Percentiles rank a stretch among this genome's conserved stretches.
phyloP scores from a whole-genome alignment of 2,113 vertebrate species.

The Falcunculus frontatus region DNA sequence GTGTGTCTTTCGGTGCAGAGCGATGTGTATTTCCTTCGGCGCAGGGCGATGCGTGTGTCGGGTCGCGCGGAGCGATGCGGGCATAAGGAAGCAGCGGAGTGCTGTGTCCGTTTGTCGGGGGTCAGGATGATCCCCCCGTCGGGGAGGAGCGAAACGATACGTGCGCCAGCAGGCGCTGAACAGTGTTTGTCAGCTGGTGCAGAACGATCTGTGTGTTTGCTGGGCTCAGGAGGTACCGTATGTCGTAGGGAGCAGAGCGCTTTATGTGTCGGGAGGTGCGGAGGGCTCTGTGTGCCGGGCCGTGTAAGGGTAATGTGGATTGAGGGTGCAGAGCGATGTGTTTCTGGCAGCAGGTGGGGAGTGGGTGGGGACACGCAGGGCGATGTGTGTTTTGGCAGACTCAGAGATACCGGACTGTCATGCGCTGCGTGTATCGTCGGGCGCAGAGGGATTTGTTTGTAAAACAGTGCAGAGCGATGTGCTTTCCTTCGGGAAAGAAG shows the following conservation, averaged over 20 bases:
- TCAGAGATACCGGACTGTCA: not conserved
- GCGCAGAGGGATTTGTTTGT: not conserved
- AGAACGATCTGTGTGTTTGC: not conserved
- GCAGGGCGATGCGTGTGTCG: too few species aligned
- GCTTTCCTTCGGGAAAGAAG: not conserved
- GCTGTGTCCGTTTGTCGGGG: fast-evolving
- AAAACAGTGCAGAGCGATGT: not conserved
- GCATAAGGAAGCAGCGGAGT: not conserved
- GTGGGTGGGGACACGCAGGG: too few species aligned
- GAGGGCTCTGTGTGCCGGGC: not conserved
- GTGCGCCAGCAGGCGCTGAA: fast-evolving
- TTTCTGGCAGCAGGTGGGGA: not conserved
- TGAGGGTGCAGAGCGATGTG: not conserved
- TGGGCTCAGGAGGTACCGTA: not conserved
- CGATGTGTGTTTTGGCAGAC: not conserved
- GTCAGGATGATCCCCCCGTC: too few species aligned
- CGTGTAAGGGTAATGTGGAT: too few species aligned
- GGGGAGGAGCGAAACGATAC: fast-evolving
- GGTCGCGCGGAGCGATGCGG: too few species aligned
- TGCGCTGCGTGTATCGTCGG: fast-evolving
- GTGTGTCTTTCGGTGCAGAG: not conserved
- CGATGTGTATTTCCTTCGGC: not conserved
- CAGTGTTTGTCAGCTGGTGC: not conserved
- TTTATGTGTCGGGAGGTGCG: not conserved
- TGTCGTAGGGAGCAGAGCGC: not conserved